phyloP scores from a whole-genome alignment of 2,797 vertebrate genomes.

The Parauchenoglanis punctatus region DNA sequence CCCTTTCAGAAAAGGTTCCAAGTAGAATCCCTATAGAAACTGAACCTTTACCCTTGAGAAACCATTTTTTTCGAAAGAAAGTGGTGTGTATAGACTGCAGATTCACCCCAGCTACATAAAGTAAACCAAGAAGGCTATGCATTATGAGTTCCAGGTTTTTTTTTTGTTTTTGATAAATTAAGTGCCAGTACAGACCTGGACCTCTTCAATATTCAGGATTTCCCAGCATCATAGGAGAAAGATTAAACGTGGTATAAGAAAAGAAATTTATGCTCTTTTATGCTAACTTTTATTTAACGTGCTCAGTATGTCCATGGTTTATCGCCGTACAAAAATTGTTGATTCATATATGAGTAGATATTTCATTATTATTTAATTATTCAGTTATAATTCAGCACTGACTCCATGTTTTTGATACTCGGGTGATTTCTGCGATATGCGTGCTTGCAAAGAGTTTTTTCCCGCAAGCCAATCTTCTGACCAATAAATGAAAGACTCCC shows the following conservation, averaged over 20 bases:
- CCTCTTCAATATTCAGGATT: not conserved
- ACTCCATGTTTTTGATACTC: not conserved
- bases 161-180: not conserved
- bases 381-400: not conserved
- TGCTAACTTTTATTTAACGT: not conserved
- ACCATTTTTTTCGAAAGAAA: not conserved
- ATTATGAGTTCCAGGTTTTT: not conserved
- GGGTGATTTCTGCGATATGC: not conserved
- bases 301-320: not conserved
- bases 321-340: not conserved
- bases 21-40: not conserved
- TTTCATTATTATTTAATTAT: conserved; percentile 2
- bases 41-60: not conserved
- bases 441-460: not conserved
- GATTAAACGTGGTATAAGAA: not conserved
- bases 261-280: not conserved
- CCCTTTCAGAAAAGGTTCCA: not conserved
- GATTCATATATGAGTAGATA: not conserved
- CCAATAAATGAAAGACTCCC: not conserved
- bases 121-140: not conserved
- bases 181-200: not conserved
- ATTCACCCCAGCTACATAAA: not conserved
- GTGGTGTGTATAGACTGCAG: not conserved
- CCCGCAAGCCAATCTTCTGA: not conserved
- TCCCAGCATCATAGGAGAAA: not conserved